Conservation (phyloP, 2,113 vertebrate species). For the Lucifuga dentata region DNA sequence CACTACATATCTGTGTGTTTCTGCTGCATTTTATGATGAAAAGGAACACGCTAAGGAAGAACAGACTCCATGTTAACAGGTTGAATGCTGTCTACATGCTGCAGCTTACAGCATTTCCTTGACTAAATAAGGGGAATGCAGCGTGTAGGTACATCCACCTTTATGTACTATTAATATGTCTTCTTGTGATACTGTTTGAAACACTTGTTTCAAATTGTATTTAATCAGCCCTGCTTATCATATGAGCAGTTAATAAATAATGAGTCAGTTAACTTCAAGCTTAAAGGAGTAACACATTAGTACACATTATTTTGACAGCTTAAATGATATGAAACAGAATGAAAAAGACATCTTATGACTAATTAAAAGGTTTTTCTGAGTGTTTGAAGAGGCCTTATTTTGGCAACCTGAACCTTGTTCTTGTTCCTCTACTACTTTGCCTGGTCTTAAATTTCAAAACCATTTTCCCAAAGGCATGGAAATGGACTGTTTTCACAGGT, state of each 20-base stretch:
- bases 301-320: neutral
- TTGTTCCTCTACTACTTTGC: no score
- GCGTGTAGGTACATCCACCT: neutral
- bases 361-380: neutral
- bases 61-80: constrained; percentile 38
- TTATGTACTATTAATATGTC: no score
- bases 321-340: constrained; percentile 7
- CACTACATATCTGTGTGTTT: no score
- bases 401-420: neutral
- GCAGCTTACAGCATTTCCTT: neutral
- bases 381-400: neutral
- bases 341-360: neutral
- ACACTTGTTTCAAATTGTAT: neutral
- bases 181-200: constrained; percentile 5
- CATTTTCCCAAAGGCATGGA: neutral
- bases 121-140: no score
- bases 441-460: neutral
- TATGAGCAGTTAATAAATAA: constrained; percentile 10
- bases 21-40: constrained; percentile 30
- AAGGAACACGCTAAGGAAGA: constrained; percentile 17
- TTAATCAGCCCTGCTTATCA: constrained; percentile 15
- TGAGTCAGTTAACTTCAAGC: neutral
- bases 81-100: constrained; percentile 32
- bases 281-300: neutral
- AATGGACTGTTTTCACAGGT: neutral